These are phyloP conservation scores for Apotomis betuletana DNA, from an alignment of 2,888 invertebrate genomes.

Conservation along the genomic window DNA sequence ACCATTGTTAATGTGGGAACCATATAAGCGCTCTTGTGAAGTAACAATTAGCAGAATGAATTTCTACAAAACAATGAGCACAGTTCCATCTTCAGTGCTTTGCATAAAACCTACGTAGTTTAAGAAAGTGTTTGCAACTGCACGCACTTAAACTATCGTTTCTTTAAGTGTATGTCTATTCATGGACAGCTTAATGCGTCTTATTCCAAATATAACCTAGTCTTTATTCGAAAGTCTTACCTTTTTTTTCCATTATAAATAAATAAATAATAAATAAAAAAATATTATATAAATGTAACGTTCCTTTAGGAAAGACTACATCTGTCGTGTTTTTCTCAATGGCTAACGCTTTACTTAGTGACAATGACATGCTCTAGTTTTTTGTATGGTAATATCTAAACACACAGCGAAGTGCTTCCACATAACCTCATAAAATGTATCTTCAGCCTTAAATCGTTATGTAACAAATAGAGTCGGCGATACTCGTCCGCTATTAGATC, in stretches of 20 bases:
- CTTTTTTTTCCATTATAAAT: too few relatives aligned
- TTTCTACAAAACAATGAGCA: slow-evolving; percentile 31
- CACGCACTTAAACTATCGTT: too few relatives aligned
- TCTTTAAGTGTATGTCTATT: not conserved
- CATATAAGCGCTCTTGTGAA: slow-evolving; percentile 25
- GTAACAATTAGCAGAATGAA: slow-evolving; percentile 30
- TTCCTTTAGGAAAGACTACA: too few relatives aligned
- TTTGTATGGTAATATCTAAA: not conserved
- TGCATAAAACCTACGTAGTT: slow-evolving; percentile 7
- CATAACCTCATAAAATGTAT: not conserved
- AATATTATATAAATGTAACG: too few relatives aligned
- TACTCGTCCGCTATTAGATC: slow-evolving; percentile 28
- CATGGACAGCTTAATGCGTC: not conserved
- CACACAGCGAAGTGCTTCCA: not conserved
- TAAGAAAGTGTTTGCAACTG: slow-evolving; percentile 5
- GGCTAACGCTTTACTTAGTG: too few relatives aligned
- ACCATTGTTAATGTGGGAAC: slow-evolving; percentile 35
- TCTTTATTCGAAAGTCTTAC: too few relatives aligned
- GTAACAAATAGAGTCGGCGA: not conserved
- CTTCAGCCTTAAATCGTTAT: not conserved
- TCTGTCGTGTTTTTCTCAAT: too few relatives aligned
- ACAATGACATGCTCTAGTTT: not conserved
- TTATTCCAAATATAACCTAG: too few relatives aligned
- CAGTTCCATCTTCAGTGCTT: slow-evolving; percentile 10
- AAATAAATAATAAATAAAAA: too few relatives aligned